Conservation (phyloP, 2,888 invertebrate species). For the Aleiodes alternator region DNA sequence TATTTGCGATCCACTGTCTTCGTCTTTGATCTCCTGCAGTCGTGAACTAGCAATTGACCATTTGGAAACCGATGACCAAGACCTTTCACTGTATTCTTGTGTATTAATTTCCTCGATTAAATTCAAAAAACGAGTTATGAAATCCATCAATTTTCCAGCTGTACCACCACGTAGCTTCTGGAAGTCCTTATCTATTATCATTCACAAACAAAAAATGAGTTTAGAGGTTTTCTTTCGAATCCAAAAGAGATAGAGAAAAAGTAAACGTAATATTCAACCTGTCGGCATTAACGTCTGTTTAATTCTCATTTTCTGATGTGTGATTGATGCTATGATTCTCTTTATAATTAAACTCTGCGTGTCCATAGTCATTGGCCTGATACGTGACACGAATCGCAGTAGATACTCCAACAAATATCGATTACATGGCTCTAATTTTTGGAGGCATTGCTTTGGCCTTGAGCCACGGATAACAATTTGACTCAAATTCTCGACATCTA, state of each 20-base stretch:
- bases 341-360: conserved; percentile 80
- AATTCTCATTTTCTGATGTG: conserved; percentile 80
- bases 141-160: conserved; percentile 68
- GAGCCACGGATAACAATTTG: conserved; percentile 81
- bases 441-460: conserved; percentile 80
- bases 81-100: conserved; percentile 61
- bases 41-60: conserved; percentile 63
- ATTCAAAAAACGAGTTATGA: conserved; percentile 65
- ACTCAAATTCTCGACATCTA: conserved; percentile 82
- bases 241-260: background rate
- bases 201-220: conserved; percentile 11
- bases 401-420: conserved; percentile 85
- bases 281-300: conserved; percentile 75
- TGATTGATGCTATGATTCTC: conserved; percentile 81
- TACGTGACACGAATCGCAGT: conserved; percentile 81
- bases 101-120: conserved; percentile 71
- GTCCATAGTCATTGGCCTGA: conserved; percentile 80
- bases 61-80: conserved; percentile 61
- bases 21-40: conserved; percentile 48
- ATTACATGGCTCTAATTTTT: conserved; percentile 79
- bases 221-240: conserved; percentile 2
- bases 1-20: conserved; percentile 19
- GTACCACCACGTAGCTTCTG: conserved; percentile 69
- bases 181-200: conserved; percentile 63
- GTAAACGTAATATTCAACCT: conserved; percentile 64